These are phyloP conservation scores for Propithecus coquereli DNA, from an alignment of 2,113 vertebrate species.

Conservation along the genomic window DNA sequence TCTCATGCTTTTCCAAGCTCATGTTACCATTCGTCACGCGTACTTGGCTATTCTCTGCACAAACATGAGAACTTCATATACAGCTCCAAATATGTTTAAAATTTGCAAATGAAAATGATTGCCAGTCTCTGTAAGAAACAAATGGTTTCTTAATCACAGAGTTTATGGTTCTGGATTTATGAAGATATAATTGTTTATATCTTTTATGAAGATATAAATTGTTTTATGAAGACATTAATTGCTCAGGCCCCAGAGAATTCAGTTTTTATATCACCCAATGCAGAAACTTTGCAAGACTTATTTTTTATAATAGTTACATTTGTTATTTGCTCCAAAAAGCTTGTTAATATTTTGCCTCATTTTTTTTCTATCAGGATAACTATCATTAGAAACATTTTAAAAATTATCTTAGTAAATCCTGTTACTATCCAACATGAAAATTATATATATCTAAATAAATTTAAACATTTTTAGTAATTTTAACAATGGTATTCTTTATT, in stretches of 20 bases:
- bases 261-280: neutral
- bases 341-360: neutral
- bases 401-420: neutral
- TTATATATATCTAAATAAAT: neutral
- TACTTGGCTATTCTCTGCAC: neutral
- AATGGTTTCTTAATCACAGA: neutral
- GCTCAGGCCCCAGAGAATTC: neutral
- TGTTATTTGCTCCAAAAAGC: neutral
- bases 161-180: neutral
- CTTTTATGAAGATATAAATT: neutral
- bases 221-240: neutral
- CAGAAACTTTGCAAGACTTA: neutral
- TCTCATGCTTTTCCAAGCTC: neutral
- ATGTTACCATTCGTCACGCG: neutral
- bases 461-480: neutral
- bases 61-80: neutral
- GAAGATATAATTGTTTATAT: neutral
- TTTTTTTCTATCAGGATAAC: neutral
- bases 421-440: neutral
- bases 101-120: neutral
- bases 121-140: neutral
- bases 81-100: neutral
- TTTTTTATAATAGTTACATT: neutral
- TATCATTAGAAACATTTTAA: neutral
- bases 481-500: neutral